Base-by-base conservation (phyloP, 2,797 vertebrate species). In the Falco cherrug region DNA sequence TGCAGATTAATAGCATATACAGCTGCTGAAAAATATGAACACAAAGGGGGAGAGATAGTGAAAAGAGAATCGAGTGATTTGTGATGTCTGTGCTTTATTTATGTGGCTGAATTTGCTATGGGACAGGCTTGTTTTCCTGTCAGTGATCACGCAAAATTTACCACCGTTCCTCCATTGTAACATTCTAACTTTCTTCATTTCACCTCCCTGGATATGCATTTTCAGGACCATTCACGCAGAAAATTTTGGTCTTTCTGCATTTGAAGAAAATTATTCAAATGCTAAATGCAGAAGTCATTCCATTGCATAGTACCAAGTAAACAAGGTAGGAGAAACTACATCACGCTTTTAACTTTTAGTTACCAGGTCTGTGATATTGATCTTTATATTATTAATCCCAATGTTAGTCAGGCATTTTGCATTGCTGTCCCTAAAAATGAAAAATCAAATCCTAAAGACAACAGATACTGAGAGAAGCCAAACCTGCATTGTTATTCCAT, bases 1-100 rank as follows among this genome's bases (percentile, higher is more conserved):
- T 70, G 83, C 95, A 91, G 92, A 97, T 88, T 93, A 86, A 92
- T 54, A 51, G 86, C 73, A 78, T 14, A 19, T 15, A 64, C n/a
- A 89, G 91, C 74, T 93, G 87, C 87, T 95, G 91, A 53, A 64
- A 60, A 78, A 71, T 4, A 74, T 1, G 26, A 83, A 63, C 76
- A 75, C 68, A 87, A 79, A 59, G 35, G 3, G 33, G 48, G 47
- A 84, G 31, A 81, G 51, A 74, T 0, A 41, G 31, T 1, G 20
- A 33, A 47, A 47, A 33, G 61, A 51, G 80, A 45, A 45, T 35
- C 3, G 2, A 41, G 54, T 43, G 18, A 84, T 69, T 47, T 65
- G 89, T 65, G 69, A 53, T 47, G 64, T 43, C 60, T 37, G 26
- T 39, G 45, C 84, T 92, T 78, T 94, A 59, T 93, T 82, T 81